Evolutionary conservation across 2,888 invertebrate genomes (phyloP).

Genomic region (Flexamia atlantica): DNA sequence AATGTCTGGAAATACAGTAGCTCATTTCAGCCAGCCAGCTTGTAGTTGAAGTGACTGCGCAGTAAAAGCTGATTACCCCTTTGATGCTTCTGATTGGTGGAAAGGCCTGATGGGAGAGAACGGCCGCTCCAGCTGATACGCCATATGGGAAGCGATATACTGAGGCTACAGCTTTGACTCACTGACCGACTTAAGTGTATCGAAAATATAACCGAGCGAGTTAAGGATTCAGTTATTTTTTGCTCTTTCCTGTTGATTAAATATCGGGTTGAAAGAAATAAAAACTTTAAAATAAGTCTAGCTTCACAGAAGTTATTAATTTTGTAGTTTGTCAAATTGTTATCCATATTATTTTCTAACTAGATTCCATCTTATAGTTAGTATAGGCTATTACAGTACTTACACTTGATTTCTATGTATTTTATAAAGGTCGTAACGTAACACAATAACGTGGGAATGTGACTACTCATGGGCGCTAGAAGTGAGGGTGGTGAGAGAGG

Average conservation of each 20-base stretch:
- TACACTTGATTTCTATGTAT: too few relatives aligned
- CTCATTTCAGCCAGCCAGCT: background rate
- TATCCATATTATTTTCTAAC: too few relatives aligned
- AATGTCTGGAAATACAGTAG: background rate
- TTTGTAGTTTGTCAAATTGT: too few relatives aligned
- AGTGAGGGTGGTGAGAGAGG: background rate
- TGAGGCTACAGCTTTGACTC: background rate
- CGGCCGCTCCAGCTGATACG: conserved; percentile 1
- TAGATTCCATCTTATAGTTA: too few relatives aligned
- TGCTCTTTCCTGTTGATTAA: too few relatives aligned
- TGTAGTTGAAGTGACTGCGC: background rate
- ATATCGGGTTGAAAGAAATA: too few relatives aligned
- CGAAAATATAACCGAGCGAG: too few relatives aligned
- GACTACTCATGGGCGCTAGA: background rate
- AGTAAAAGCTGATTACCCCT: conserved; percentile 9
- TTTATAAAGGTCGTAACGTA: background rate
- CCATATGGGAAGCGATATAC: background rate
- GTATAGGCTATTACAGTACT: too few relatives aligned
- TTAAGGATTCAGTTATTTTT: too few relatives aligned
- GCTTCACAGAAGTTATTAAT: too few relatives aligned
- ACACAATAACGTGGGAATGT: conserved; percentile 31
- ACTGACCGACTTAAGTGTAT: conserved; percentile 16
- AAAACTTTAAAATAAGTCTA: too few relatives aligned
- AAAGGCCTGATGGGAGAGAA: background rate
- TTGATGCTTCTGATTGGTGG: conserved; percentile 29